Evolutionary conservation across 2,888 invertebrate species (phyloP), one percentile per base, ranked within the genome.

Genomic region (Chalcis sispes): DNA sequence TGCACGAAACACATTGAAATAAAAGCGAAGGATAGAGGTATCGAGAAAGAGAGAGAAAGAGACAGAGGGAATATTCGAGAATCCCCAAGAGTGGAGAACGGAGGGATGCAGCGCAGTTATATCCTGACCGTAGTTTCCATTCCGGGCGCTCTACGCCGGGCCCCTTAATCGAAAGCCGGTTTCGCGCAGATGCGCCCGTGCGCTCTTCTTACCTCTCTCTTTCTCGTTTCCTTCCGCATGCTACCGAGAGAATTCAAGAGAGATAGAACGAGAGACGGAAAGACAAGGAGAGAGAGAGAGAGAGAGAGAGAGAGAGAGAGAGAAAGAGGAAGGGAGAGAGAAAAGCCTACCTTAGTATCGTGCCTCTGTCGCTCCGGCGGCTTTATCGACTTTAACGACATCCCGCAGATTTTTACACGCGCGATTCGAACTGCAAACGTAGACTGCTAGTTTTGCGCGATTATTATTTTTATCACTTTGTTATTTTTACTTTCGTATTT

Each of bases 21-120:
- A 71, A 32, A 70, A 42, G 65, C 70, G 66, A 69, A 78, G 54
- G 20, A 27, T n/a, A 48, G 42, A 61, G 25, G n/a, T 36, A 46
- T n/a, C 2, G 46, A 46, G 13, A 7, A 46, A 8, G 13, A 3
- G 46, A 50, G 20, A 52, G 46, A 27, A 27, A 25, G 25, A 27
- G 27, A 27, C 29, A 29, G 29, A 32, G 18, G 59, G 58, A 61
- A 72, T 56, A 71, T 62, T 40, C 52, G 42, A 62, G 54, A 36
- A 8, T 46, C 32, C 25, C 25, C 48, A 32, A 25, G 40, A 8
- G 25, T 13, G 64, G 72, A 77, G 77, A 83, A 81, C 79, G 78
- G n/a, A n/a, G n/a, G 81, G 75, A 79, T 77, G 77, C 77, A 78
- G 77, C n/a, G n/a, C 73, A 79, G 80, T 81, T 78, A n/a, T n/a